These are phyloP conservation scores for Coregonus ussuriensis DNA, from an alignment of 2,797 vertebrate species.

Conservation along the genomic window DNA sequence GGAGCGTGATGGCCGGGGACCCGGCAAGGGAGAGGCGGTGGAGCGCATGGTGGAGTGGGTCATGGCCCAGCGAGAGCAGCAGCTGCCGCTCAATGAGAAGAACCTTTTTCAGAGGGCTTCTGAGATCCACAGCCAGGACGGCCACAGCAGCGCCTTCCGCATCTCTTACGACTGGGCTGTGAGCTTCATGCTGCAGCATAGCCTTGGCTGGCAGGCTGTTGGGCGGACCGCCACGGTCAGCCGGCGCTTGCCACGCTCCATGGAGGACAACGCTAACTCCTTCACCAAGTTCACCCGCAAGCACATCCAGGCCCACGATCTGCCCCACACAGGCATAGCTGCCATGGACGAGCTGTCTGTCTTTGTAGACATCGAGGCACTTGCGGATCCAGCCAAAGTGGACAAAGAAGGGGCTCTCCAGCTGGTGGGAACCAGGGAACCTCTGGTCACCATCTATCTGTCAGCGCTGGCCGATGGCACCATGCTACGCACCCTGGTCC, in stretches of 20 bases:
- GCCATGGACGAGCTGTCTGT: slow-evolving; percentile 86
- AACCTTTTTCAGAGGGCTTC: slow-evolving; percentile 88
- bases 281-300: slow-evolving; percentile 83
- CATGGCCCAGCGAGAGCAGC: slow-evolving; percentile 85
- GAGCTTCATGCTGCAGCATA: slow-evolving; percentile 85
- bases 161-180: slow-evolving; percentile 94
- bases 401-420: slow-evolving; percentile 81
- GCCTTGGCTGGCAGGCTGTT: slow-evolving; percentile 71
- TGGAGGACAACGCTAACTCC: slow-evolving; percentile 71
- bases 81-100: slow-evolving; percentile 86
- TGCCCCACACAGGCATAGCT: slow-evolving; percentile 77
- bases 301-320: slow-evolving; percentile 73
- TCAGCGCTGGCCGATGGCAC: slow-evolving; percentile 81
- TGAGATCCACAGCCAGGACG: slow-evolving; percentile 79
- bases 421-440: slow-evolving; percentile 78
- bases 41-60: slow-evolving; percentile 88
- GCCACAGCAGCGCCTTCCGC: slow-evolving; percentile 76
- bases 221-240: slow-evolving; percentile 50
- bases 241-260: slow-evolving; percentile 67
- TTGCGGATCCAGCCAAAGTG: slow-evolving; percentile 57
- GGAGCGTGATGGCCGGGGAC: slow-evolving; percentile 19
- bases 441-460: slow-evolving; percentile 85
- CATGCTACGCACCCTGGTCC: slow-evolving; percentile 81
- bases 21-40: slow-evolving; percentile 38
- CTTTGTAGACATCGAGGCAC: slow-evolving; percentile 81